Evolutionary conservation across 2,797 vertebrate species (phyloP), one percentile per base, ranked within the genome.

Genomic region (Enteromius afrohamiltoni): DNA sequence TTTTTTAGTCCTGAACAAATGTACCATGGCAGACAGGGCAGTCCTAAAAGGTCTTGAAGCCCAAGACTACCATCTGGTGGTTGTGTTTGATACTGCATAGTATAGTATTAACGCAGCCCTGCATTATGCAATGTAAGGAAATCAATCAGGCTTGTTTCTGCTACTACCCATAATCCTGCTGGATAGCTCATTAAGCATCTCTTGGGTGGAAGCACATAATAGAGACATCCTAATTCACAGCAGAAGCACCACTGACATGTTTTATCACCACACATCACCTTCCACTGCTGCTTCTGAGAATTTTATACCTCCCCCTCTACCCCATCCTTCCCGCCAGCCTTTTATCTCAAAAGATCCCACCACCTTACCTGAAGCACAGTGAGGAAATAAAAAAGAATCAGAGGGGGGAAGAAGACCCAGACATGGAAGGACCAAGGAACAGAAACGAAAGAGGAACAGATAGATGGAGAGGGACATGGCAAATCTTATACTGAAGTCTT

Each of bases 51-150:
- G 53, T 76, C 10, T 14, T 42, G n/a, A 53, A 60, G 87, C 29
- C 6, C 87, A 82, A 84, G 64, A 76, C 82, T 88, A 58, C 37
- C 69, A 85, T 45, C 87, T 77, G 37, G 73, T 83, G 73, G 49
- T 68, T 8, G 3, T 16, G 11, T 1, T 6, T 76, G 70, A 34
- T 47, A 69, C 26, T 37, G 49, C 21, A 23, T 26, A 8, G 4
- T 77, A 29, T 1, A 13, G 42, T 9, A 4, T 49, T 82, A 65
- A 19, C 23, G 23, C 83, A 11, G 26, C 42, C 60, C 10, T 78
- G 58, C 6, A 49, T 79, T 79, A 67, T 82, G 76, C 80, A 78
- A 67, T 2, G 34, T 19, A 23, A 14, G 26, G 73, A 86, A 68
- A 83, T 83, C 55, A 80, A 80, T 83, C 82, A 71, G 40, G 81